These are phyloP conservation scores for Clytia hemisphaerica DNA, from an alignment of 30 jellyfish, hydroid and myxozoan genomes.

Conservation along the genomic window DNA sequence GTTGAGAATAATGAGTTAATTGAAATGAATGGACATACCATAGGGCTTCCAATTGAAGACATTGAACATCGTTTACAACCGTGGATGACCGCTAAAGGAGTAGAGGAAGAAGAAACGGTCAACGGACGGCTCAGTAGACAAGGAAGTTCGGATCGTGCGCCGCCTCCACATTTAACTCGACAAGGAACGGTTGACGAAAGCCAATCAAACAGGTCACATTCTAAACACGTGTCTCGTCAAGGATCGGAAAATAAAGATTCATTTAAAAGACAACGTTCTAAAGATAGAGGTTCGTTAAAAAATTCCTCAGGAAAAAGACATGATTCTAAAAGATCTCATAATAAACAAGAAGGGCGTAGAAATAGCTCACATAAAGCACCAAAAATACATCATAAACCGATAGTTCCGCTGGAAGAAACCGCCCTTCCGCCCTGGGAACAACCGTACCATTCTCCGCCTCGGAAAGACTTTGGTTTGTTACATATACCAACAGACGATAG, in stretches of 20 bases:
- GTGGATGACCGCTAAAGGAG: no score
- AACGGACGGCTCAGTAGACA: no score
- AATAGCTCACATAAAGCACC: conserved; percentile 15
- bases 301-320: conserved; percentile 24
- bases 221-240: no score
- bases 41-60: no score
- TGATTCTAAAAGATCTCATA: not conserved
- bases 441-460: conserved; percentile 91
- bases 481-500: conserved; percentile 46
- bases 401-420: conserved; percentile 14
- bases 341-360: conserved; percentile 9
- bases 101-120: no score
- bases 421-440: conserved; percentile 88
- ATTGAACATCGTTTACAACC: no score
- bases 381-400: conserved; percentile 8
- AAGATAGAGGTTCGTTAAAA: conserved; percentile 1
- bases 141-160: no score
- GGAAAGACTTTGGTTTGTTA: conserved; percentile 58
- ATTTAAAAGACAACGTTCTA: not conserved
- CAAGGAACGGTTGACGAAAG: no score
- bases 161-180: no score
- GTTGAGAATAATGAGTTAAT: no score
- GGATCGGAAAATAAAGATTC: not conserved
- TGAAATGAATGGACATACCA: no score
- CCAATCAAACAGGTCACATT: no score